Evolutionary conservation across 2,797 vertebrate genomes (phyloP).

Genomic region (Gallinago solitaria): DNA sequence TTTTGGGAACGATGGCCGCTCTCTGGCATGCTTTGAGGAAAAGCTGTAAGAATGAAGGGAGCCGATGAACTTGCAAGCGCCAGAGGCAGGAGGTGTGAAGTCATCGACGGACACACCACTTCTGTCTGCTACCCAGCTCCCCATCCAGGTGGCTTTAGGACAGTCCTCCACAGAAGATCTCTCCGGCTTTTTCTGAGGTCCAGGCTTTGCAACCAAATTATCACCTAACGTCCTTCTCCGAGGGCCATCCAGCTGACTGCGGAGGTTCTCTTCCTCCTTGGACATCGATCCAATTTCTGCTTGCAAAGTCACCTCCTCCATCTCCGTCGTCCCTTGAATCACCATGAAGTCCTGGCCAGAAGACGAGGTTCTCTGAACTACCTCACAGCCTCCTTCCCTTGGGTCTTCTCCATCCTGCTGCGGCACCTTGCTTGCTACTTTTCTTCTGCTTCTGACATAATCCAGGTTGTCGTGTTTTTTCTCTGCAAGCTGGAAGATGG

Average conservation of each 20-base stretch:
- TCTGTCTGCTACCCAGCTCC: slow-evolving; percentile 54
- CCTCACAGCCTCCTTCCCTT: slow-evolving; percentile 54
- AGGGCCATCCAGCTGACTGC: slow-evolving; percentile 15
- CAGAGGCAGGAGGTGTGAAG: slow-evolving; percentile 76
- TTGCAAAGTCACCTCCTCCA: slow-evolving; percentile 26
- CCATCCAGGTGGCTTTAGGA: background rate
- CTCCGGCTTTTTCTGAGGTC: background rate
- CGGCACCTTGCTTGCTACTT: slow-evolving; percentile 34
- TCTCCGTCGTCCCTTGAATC: slow-evolving; percentile 35
- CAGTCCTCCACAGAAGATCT: background rate
- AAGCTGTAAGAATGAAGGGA: slow-evolving; percentile 84
- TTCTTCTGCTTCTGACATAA: slow-evolving; percentile 70
- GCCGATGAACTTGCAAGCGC: slow-evolving; percentile 81
- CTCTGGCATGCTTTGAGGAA: slow-evolving; percentile 77
- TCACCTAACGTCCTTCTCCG: slow-evolving; percentile 52
- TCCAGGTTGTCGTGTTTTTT: slow-evolving; percentile 62
- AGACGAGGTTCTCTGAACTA: slow-evolving; percentile 6
- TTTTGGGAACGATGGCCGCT: slow-evolving; percentile 72
- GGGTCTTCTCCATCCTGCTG: slow-evolving; percentile 43
- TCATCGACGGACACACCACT: slow-evolving; percentile 73
- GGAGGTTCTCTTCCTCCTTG: background rate
- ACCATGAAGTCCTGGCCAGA: background rate
- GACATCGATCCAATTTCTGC: background rate
- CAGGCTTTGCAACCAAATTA: background rate
- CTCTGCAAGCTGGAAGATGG: slow-evolving; percentile 78